phyloP scores from a whole-genome alignment of 2,888 invertebrate species.

The Euspilapteryx auroguttella region DNA sequence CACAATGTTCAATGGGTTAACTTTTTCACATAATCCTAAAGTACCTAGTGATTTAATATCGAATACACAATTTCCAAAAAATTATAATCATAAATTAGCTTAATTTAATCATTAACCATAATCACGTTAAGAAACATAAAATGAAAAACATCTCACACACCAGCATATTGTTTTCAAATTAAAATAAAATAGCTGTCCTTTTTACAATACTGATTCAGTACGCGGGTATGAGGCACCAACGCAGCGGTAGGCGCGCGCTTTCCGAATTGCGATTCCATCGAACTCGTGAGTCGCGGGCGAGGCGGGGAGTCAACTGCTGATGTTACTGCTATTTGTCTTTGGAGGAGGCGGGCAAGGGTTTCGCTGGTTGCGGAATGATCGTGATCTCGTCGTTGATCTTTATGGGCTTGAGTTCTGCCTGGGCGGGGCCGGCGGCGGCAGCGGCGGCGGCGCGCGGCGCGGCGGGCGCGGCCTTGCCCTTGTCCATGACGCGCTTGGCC shows the following conservation, averaged over 20 bases:
- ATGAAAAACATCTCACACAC: no score
- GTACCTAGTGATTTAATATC: no score
- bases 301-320: background rate
- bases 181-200: conserved; percentile 3
- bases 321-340: conserved; percentile 41
- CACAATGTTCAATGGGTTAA: no score
- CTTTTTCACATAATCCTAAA: no score
- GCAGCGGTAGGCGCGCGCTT: no score
- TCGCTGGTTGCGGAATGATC: conserved; percentile 86
- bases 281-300: no score
- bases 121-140: no score
- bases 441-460: conserved; percentile 12
- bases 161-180: no score
- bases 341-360: conserved; percentile 42
- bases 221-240: conserved; percentile 1
- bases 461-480: conserved; percentile 59
- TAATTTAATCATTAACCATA: no score
- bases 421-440: conserved; percentile 31
- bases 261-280: no score
- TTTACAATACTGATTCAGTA: conserved; percentile 5
- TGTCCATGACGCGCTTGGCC: conserved; percentile 84
- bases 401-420: conserved; percentile 76
- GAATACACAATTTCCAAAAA: no score
- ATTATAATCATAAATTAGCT: no score
- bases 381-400: conserved; percentile 92